Evolutionary conservation across 2,113 vertebrate genomes (phyloP), one percentile per base, ranked within the genome.

Genomic region (Vidua chalybeata): DNA sequence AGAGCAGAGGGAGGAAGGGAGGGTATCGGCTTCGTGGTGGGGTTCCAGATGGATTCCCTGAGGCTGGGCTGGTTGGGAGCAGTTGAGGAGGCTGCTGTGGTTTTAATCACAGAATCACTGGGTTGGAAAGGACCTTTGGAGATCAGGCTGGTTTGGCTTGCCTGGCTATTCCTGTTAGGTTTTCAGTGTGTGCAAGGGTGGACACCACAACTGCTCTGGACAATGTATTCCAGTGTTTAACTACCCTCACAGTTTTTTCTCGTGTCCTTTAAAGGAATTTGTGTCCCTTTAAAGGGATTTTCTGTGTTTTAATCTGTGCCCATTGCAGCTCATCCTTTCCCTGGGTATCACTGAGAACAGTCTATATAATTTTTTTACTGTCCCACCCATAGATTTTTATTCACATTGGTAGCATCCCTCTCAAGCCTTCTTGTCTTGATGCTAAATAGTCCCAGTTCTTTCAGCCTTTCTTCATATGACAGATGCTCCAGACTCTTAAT

Each of bases 1-100:
- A 63, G 54, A 64, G 45, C 11, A 39, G 12, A 84, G 56, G 43
- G 76, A 86, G 37, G 46, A 87, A 24, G 33, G 62, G 49, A 51
- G 23, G 24, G 11, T n/a, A 9, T 78, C 1, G 5, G n/a, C 46
- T 77, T 67, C 0, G 0, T 89, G 48, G 4, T 54, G 63, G 51
- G 35, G 30, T 39, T 92, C 37, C 46, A 62, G 43, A 19, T 83
- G 63, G 27, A n/a, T n/a, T 84, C 72, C 51, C 37, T 3, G 7
- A 61, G 63, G 90, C 22, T 51, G 5, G 13, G 9, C 49, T 91
- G 22, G 22, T n/a, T 91, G 54, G 58, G 33, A 83, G 66, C 58
- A 58, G 43, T 19, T 9, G 3, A 20, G 39, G 46, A 87, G 26
- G 63, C 71, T 94, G 54, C 67, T 83, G 56, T 27, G 12, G 9